Evolutionary conservation across 2,797 vertebrate genomes (phyloP), one percentile per base, ranked within the genome.

Genomic region (Lemur catta): DNA sequence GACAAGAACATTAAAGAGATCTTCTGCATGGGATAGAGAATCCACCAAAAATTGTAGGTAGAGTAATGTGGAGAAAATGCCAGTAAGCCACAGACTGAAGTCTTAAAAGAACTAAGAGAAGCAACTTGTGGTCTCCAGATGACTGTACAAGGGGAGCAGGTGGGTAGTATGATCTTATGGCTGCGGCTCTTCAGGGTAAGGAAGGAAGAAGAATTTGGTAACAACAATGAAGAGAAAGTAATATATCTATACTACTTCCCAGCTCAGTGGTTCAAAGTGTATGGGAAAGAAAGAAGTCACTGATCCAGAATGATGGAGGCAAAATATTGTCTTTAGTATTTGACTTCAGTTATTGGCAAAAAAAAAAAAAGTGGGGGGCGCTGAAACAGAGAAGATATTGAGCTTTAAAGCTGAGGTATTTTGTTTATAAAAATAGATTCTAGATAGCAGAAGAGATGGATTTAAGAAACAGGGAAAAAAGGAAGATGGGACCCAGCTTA

Each of bases 61-160:
- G 33, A 67, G 1, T 91, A 67, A 75, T 69, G 41, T 35, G 9
- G 35, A 93, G 18, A 92, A 22, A 50, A 46, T 41, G 15, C 76
- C n/a, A 61, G 28, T 26, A 84, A 50, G 61, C 1, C 33, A 79
- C 5, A 63, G 55, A 50, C 0, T 46, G 57, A 79, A 61, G 61
- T 80, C 48, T 69, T 69, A 71, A 87, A 30, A 84, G 24, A 86
- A 72, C 78, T 94, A 84, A 86, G 50, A 84, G 76, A 84, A 79
- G n/a, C 4, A 79, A 61, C 7, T 33, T 84, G 17, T 35, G 35
- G 15, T 38, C 30, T 71, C 41, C 41, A 61, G 71, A 81, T 79
- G 26, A 78, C 18, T 79, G 8, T 88, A 12, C 12, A 80, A 38
- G 30, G 1, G 33, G 8, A 26, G 17, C 9, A 13, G 22, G n/a